phyloP scores from a whole-genome alignment of 2,888 invertebrate genomes.

The Ptilodon capucinus region DNA sequence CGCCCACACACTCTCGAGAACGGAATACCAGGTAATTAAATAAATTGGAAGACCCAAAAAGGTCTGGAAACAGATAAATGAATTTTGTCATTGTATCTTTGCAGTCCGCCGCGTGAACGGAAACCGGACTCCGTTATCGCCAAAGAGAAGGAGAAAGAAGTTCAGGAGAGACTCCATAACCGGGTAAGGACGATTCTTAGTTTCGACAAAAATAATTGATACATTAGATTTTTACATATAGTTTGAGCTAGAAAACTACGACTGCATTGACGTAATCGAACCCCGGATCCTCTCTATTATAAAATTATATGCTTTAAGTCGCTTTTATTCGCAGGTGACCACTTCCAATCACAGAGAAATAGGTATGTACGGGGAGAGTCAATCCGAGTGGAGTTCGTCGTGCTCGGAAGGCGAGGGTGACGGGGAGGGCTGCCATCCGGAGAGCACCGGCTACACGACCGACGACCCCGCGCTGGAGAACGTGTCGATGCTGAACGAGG shows the following conservation, averaged over 20 bases:
- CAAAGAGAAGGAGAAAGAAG: constrained; percentile 63
- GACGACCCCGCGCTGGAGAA: constrained; percentile 94
- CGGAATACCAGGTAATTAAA: constrained; percentile 43
- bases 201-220: no score
- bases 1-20: constrained; percentile 57
- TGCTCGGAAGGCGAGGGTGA: constrained; percentile 82
- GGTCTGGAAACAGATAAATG: background rate
- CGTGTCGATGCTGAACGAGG: constrained; percentile 92
- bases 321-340: constrained; percentile 49
- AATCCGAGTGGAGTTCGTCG: constrained; percentile 90
- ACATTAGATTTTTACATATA: no score
- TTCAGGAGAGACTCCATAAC: constrained; percentile 66
- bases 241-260: no score
- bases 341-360: constrained; percentile 70
- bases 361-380: constrained; percentile 84
- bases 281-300: no score
- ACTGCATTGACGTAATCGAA: no score
- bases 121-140: constrained; percentile 50
- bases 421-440: constrained; percentile 78
- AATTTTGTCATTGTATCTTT: constrained; percentile 6
- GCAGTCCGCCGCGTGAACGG: constrained; percentile 56
- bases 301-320: background rate
- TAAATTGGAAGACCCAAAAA: background rate
- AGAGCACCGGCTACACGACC: constrained; percentile 92
- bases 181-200: constrained; percentile 52